Base-by-base conservation (phyloP, 2,113 vertebrate species). In the Gambusia affinis region DNA sequence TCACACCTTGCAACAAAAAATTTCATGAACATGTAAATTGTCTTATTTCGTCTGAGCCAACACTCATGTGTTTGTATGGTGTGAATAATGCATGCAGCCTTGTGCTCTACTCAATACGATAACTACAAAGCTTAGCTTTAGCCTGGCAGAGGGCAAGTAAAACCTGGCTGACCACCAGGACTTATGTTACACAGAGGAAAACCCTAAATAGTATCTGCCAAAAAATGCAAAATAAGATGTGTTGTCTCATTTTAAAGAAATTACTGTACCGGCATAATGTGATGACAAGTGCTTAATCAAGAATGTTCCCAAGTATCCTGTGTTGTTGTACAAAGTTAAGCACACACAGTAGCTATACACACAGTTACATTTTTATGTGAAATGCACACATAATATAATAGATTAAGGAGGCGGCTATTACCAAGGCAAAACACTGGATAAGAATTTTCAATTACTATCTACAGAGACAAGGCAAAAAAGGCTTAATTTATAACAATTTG, bases 391-490 rank as follows among this genome's bases (percentile, higher is more conserved):
- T 4, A 29, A 42, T 84, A 79, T 73, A 75, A 70, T 37, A 65
- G 67, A 70, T 76, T 63, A 65, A 73, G 74, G 65, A 73, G 68
- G 44, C 47, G 39, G 28, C 31, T 69, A 76, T 85, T 68, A 83
- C 68, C 80, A 84, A 74, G 73, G 80, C 39, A 83, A 78, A 81
- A 72, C 73, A 28, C 64, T 77, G 71, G 73, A 82, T 87, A 85
- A 89, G 84, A 86, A 74, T 86, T 84, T 87, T 87, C 73, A 80
- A 86, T 88, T 88, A 87, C 66, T 39, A 76, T 74, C 73, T 60
- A 80, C 42, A 39, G 54, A 72, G 14, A 42, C 3, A 3, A 3
- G 14, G 39, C 12, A 42, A 78, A 64, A 73, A 85, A 44, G 80
- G 74, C 37, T 66, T 82, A 64, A 5, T 76, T 88, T 82, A 39